These are phyloP conservation scores for Nannoperca australis DNA, from an alignment of 2,797 vertebrate species.

Conservation along the genomic window DNA sequence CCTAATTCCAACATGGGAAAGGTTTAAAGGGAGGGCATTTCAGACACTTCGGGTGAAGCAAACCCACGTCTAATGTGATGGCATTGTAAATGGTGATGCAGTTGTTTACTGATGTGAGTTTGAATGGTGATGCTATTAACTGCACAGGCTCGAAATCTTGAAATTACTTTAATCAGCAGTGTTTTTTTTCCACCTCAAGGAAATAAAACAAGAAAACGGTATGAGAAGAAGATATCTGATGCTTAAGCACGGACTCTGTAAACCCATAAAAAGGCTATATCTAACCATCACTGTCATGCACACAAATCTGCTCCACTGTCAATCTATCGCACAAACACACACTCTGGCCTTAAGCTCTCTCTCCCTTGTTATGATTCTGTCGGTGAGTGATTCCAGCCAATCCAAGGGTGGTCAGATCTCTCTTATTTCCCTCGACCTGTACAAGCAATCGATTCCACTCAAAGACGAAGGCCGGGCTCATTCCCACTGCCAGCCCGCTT, in stretches of 20 bases:
- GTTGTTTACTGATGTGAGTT: background rate
- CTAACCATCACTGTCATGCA: slow-evolving; percentile 3
- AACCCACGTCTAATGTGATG: background rate
- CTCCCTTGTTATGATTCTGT: slow-evolving; percentile 58
- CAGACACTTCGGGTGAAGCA: background rate
- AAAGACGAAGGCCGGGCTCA: slow-evolving; percentile 59
- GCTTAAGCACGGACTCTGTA: background rate
- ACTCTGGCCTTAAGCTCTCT: slow-evolving; percentile 8
- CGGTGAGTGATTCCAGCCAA: slow-evolving; percentile 57
- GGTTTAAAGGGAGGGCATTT: background rate
- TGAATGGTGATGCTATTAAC: background rate
- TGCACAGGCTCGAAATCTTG: background rate
- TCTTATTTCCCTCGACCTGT: slow-evolving; percentile 76
- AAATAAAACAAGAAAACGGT: background rate
- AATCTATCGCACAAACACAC: slow-evolving; percentile 34
- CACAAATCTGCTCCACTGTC: slow-evolving; percentile 10
- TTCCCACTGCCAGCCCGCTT: slow-evolving; percentile 37
- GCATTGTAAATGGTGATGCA: background rate
- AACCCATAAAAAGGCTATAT: background rate
- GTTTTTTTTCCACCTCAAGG: background rate
- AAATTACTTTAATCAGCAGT: background rate
- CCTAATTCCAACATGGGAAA: background rate
- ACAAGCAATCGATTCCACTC: slow-evolving; percentile 77
- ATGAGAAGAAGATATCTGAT: background rate
- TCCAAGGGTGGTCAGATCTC: slow-evolving; percentile 66